Evolutionary conservation across 2,113 vertebrate genomes (phyloP), one percentile per base, ranked within the genome.

Genomic region (Heloderma charlesbogerti): DNA sequence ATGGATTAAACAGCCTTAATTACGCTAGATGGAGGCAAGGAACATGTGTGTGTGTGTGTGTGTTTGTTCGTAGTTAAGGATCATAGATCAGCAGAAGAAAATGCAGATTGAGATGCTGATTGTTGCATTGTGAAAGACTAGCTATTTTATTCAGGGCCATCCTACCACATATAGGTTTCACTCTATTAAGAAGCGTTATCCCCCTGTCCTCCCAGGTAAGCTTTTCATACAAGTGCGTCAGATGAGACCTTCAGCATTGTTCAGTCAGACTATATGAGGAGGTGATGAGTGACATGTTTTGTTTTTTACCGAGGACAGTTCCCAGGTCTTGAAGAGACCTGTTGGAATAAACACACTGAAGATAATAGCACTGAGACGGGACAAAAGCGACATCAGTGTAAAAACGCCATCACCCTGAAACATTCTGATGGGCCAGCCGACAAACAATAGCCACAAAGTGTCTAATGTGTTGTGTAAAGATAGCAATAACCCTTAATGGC

Each of bases 401-500:
- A 94, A 96, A 96, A 95, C 87, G 88, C 92, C 96, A 94, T 94
- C 90, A 93, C 92, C 88, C 93, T 89, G 94, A 94, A 94, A 92
- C 87, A 67, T 95, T 96, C 94, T 95, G 94, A 95, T 95, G 93
- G 96, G 94, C 67, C 91, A 90, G 37, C 77, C 90, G 82, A 40
- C 0, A 89, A 94, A 96, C 79, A 92, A 94, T 78, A 91, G 93
- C 83, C 88, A 93, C 94, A 91, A 93, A 95, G 92, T 72, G 84
- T 93, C 90, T 96, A 90, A 97, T 95, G 93, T 63, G 0, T 82
- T 92, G 84, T 91, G 95, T 94, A 95, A 93, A 95, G 93, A 90
- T n/a, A 93, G 93, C 92, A 96, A 94, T 94, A 96, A 94, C 93
- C 88, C 91, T 96, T 97, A 95, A 97, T 95, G 93, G 93, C 91